These are phyloP conservation scores for Caenorhabditis latens DNA, from an alignment of 1,140 invertebrate species.

Conservation along the genomic window DNA sequence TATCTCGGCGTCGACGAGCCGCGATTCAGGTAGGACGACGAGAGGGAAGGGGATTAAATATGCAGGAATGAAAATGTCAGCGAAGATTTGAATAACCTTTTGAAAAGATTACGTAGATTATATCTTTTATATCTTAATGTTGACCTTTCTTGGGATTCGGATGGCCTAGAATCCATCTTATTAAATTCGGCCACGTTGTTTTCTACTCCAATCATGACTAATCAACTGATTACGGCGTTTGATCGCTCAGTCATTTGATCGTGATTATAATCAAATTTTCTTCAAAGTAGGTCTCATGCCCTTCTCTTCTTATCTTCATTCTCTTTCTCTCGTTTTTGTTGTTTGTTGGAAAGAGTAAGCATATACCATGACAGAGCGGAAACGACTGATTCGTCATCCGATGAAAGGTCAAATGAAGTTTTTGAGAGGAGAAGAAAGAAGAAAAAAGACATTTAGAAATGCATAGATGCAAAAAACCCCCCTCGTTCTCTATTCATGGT, in stretches of 20 bases:
- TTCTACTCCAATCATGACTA: too few relatives aligned
- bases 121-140: too few relatives aligned
- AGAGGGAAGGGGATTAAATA: too few relatives aligned
- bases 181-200: too few relatives aligned
- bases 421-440: not conserved
- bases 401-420: not conserved
- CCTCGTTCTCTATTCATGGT: not conserved
- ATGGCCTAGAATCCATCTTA: too few relatives aligned
- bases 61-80: too few relatives aligned
- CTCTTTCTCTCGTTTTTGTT: not conserved
- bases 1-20: conserved; percentile 1
- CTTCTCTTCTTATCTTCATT: not conserved
- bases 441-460: conserved; percentile 25
- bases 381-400: conserved; percentile 17
- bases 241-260: too few relatives aligned
- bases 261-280: not conserved
- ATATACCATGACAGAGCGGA: conserved; percentile 12
- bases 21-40: conserved; percentile 9
- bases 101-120: too few relatives aligned
- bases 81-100: too few relatives aligned
- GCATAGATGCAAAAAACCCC: not conserved
- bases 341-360: not conserved
- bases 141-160: too few relatives aligned
- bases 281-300: conserved; percentile 2
- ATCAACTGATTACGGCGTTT: too few relatives aligned